Evolutionary conservation across 1,140 invertebrate genomes (phyloP).

Genomic region (Lepidurus apus): DNA sequence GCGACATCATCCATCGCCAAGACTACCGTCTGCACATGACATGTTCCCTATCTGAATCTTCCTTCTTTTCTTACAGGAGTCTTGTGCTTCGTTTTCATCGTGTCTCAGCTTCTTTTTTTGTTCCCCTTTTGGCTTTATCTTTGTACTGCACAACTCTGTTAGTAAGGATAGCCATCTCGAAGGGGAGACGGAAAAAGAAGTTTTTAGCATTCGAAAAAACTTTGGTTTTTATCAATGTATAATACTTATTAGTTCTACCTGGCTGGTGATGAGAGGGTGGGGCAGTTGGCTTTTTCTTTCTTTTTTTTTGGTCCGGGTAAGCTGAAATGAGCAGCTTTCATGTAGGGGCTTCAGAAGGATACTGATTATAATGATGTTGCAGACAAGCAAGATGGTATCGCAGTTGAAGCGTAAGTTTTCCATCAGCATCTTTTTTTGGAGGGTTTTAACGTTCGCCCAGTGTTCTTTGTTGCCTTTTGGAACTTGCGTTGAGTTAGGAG

Average conservation of each 20-base stretch:
- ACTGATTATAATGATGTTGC: constrained; percentile 6
- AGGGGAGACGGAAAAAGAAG: neutral
- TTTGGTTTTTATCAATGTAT: neutral
- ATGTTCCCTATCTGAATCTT: neutral
- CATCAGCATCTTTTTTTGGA: neutral
- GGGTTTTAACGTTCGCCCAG: too few species aligned
- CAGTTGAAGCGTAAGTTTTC: constrained; percentile 18
- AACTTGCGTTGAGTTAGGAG: neutral
- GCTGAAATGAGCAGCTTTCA: neutral
- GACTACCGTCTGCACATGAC: constrained; percentile 14
- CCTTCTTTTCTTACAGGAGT: neutral
- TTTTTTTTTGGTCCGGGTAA: neutral
- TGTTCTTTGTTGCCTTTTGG: too few species aligned
- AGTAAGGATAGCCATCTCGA: neutral
- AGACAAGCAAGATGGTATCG: constrained; percentile 18
- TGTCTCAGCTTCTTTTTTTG: neutral
- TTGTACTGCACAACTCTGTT: neutral
- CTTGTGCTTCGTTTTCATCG: neutral
- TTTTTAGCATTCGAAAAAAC: neutral
- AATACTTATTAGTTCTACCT: constrained; percentile 22
- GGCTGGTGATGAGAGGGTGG: constrained; percentile 17
- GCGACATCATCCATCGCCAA: constrained; percentile 17
- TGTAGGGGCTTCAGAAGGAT: neutral
- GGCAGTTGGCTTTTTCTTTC: neutral
- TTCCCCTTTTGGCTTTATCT: neutral